These are phyloP conservation scores for Lepidocyrtoides sp. DNA, from an alignment of 2,888 invertebrate genomes.

Conservation along the genomic window DNA sequence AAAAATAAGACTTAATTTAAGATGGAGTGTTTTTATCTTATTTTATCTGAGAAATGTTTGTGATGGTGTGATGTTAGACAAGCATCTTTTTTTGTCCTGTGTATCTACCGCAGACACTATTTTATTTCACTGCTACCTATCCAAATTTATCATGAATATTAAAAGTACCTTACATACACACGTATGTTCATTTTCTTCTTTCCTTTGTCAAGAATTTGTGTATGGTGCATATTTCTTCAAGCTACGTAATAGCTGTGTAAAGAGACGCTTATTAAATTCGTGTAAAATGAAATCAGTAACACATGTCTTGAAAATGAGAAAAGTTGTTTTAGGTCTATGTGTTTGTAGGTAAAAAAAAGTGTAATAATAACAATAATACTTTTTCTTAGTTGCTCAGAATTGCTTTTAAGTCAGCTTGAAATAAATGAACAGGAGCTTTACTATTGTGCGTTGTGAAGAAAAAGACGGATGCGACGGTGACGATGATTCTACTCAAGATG, in stretches of 20 bases:
- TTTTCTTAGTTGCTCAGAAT: not conserved
- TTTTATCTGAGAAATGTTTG: conserved; percentile 1
- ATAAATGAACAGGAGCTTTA: conserved; percentile 15
- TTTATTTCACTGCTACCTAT: conserved; percentile 14
- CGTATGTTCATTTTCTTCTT: not conserved
- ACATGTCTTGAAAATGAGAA: conserved; percentile 40
- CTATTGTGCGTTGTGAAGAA: not conserved
- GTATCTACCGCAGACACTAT: not conserved
- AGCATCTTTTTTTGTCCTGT: conserved; percentile 1
- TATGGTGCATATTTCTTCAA: not conserved
- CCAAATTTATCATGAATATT: not conserved
- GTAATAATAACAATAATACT: conserved; percentile 30
- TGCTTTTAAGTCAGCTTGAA: not conserved
- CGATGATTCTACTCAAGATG: conserved; percentile 6
- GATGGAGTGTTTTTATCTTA: conserved; percentile 58
- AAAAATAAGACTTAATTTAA: conserved; percentile 11
- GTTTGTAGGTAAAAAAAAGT: conserved; percentile 4
- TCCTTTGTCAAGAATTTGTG: not conserved
- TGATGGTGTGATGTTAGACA: not conserved
- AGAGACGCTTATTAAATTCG: conserved; percentile 12
- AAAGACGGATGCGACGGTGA: conserved; percentile 25
- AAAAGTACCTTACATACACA: not conserved
- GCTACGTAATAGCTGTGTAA: conserved; percentile 9
- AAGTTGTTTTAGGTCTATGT: conserved; percentile 15
- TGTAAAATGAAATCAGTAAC: conserved; percentile 33